Evolutionary conservation across 2,113 vertebrate genomes (phyloP).

Genomic region (Ondatra zibethicus): DNA sequence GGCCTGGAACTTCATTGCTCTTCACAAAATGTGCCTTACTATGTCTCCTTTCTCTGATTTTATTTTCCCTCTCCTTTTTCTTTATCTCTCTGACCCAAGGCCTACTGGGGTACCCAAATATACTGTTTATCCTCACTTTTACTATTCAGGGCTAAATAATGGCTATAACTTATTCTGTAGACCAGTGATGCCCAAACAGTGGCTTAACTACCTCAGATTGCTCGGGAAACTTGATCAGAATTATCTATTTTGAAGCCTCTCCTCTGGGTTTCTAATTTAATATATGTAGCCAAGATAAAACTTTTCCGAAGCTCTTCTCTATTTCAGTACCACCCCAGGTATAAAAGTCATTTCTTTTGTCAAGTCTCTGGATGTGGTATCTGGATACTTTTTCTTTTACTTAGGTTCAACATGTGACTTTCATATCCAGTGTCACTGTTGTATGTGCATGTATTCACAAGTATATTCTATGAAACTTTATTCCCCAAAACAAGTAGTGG

Average conservation of each 20-base stretch:
- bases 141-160: constrained; percentile 5
- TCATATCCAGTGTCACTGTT: neutral
- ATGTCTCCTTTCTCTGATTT: neutral
- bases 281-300: neutral
- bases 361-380: neutral
- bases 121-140: neutral
- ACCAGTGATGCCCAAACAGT: neutral
- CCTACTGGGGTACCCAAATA: neutral
- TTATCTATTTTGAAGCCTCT: neutral
- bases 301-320: neutral
- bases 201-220: neutral
- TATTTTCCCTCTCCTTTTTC: neutral
- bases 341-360: neutral
- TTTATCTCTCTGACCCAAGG: neutral
- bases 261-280: constrained; percentile 34
- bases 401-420: neutral
- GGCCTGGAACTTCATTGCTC: neutral
- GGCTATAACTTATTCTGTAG: neutral
- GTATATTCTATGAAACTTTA: neutral
- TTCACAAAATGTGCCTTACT: neutral
- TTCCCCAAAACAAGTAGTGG: neutral
- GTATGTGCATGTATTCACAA: neutral
- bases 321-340: neutral
- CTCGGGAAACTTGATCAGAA: constrained; percentile 22
- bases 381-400: constrained; percentile 35